phyloP scores from a whole-genome alignment of 2,888 invertebrate genomes.

The Bombyx huttoni region DNA sequence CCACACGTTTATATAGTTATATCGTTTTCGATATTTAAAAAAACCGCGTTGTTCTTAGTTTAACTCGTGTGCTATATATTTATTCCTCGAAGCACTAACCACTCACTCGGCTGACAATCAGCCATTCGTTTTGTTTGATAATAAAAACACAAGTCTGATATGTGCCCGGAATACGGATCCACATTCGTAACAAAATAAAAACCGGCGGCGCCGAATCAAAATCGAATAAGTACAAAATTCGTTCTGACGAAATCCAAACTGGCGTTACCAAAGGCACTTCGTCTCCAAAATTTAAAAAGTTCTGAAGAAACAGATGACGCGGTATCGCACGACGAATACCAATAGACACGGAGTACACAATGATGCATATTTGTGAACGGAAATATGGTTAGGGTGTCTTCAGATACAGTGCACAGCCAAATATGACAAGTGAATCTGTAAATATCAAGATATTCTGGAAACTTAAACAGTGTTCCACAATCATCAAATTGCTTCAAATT shows the following conservation, averaged over 20 bases:
- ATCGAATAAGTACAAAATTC: constrained; percentile 18
- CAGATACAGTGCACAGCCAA: neutral
- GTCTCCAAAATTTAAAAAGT: constrained; percentile 51
- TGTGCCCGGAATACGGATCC: neutral
- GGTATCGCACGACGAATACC: constrained; percentile 50
- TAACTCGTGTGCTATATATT: too few species aligned
- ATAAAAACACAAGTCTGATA: neutral
- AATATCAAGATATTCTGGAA: too few species aligned
- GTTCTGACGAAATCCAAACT: constrained; percentile 9
- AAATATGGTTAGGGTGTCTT: constrained; percentile 37
- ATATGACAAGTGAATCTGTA: neutral
- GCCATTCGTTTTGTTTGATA: neutral
- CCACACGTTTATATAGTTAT: too few species aligned
- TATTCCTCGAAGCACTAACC: too few species aligned
- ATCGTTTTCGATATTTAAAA: too few species aligned
- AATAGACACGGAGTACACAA: constrained; percentile 48
- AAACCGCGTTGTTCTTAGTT: too few species aligned
- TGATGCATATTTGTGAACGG: constrained; percentile 49
- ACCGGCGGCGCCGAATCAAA: constrained; percentile 11
- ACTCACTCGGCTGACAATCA: too few species aligned
- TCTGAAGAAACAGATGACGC: constrained; percentile 56
- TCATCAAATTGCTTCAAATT: too few species aligned
- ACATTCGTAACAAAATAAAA: constrained; percentile 7
- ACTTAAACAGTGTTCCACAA: too few species aligned
- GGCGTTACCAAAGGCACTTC: constrained; percentile 24